phyloP scores from a whole-genome alignment of 2,797 vertebrate genomes.

The Hylomyscus alleni region DNA sequence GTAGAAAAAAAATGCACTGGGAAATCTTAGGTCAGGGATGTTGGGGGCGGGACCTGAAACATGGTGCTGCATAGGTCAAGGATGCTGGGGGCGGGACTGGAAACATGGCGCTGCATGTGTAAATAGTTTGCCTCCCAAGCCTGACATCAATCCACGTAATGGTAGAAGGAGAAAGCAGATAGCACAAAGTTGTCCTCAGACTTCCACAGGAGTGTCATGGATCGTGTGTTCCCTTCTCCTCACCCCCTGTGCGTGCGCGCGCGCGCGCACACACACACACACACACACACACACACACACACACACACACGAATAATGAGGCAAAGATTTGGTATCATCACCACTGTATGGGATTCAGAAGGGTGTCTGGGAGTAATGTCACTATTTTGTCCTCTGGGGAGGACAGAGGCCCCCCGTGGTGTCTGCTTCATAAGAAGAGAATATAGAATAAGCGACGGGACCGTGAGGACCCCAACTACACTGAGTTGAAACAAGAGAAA shows the following conservation, averaged over 20 bases:
- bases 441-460: not conserved
- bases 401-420: not conserved
- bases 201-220: not conserved
- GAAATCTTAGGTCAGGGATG: not conserved
- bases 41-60: not conserved
- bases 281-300: not conserved
- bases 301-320: not conserved
- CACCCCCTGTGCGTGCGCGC: not conserved
- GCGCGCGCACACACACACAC: not conserved
- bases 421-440: not conserved
- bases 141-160: not conserved
- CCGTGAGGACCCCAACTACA: not conserved
- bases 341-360: not conserved
- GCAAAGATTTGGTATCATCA: not conserved
- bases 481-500: not conserved
- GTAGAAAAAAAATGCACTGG: constrained; percentile 4
- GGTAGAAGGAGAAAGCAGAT: not conserved
- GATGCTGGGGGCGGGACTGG: not conserved
- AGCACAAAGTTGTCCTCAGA: not conserved
- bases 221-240: not conserved
- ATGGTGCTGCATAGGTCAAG: not conserved
- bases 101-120: not conserved
- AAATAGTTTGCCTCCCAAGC: not conserved
- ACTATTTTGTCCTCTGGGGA: not conserved
- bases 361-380: not conserved